Evolutionary conservation across 2,888 invertebrate genomes (phyloP), one percentile per base, ranked within the genome.

Genomic region (Ptychoptera contaminata): DNA sequence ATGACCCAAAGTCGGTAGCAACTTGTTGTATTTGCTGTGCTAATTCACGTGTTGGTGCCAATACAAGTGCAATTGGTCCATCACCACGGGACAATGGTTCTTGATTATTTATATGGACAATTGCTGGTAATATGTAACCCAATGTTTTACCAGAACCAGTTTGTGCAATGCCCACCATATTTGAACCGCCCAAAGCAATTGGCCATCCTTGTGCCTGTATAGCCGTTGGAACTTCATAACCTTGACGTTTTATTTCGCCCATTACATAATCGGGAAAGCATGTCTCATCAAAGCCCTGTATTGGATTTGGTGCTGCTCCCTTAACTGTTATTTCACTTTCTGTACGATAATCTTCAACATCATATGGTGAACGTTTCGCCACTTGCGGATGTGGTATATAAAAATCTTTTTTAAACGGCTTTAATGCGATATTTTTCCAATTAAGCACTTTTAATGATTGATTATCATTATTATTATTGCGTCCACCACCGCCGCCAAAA

Each of bases 181-280:
- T 85, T 47, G 75, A 67, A 6, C 87, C 87, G 51, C 81, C 79
- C 70, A 88, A 75, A 8, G 85, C 80, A 54, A 88, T 82, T 1
- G 88, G 87, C 87, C 86, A 87, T 3, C 86, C 81, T 57, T 85
- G 82, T 4, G 84, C 77, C 65, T 90, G 88, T 55, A 88, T 87
- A 1, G 85, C 74, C 2, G 88, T 88, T 1, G 90, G 90, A 41
- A 77, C 75, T 29, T 71, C 70, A 56, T 79, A 83, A 7, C 80
- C 81, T 64, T 74, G 79, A 29, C 68, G 70, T 34, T 61, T 66
- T 38, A 78, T 74, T 51, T 73, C 74, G 46, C 72, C 69, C 67
- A 75, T 74, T 8, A 82, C 79, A 58, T 78, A 77, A 54, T 82
- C 81, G 10, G 85, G 84, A 56, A 86, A 83, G 53, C 77, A 77